Base-by-base conservation (phyloP, 2,797 vertebrate genomes). In the Muscicapa comitata region DNA sequence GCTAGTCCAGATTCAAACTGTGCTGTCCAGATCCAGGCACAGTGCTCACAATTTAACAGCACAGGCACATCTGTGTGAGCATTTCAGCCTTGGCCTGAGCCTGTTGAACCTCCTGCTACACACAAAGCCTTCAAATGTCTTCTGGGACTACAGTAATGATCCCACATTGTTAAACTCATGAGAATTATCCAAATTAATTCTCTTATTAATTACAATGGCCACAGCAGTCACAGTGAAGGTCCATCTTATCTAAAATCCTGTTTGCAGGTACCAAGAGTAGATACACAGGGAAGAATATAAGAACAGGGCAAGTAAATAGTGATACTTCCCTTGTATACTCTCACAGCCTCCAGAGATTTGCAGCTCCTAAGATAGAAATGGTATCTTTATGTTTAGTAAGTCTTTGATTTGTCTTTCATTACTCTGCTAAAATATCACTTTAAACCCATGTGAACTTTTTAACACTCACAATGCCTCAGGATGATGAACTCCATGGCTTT, bases 321-420 rank as follows among this genome's bases (percentile, higher is more conserved):
- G 31, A 94, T 96, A 96, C 94, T 93, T 96, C 96, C 96, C 96
- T 96, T 8, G 11, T 50, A 90, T 68, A 95, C 93, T 96, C 95
- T 96, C 96, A 96, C 95, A 96, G 95, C 94, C 94, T 95, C 95
- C 95, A 96, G 93, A 94, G 94, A 96, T 80, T 91, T 93, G 89
- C 96, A 94, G 96, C 93, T 95, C 95, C 96, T 96, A 96, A 95
- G 94, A 96, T 53, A 96, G 94, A 96, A 96, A 96, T 18, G 85
- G 96, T 94, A 96, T 75, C 95, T 94, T 93, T 86, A 88, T 95
- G 95, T 96, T 96, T 95, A 96, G 33, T 83, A 75, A 68, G 78
- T 61, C 82, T 91, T 94, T 50, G 45, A 68, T 63, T 88, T 90
- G 67, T 93, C 72, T 83, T 90, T 78, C 55, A 71, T 91, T 93